Base-by-base conservation (phyloP, 2,888 invertebrate species). In the Chrysotoxum bicinctum region DNA sequence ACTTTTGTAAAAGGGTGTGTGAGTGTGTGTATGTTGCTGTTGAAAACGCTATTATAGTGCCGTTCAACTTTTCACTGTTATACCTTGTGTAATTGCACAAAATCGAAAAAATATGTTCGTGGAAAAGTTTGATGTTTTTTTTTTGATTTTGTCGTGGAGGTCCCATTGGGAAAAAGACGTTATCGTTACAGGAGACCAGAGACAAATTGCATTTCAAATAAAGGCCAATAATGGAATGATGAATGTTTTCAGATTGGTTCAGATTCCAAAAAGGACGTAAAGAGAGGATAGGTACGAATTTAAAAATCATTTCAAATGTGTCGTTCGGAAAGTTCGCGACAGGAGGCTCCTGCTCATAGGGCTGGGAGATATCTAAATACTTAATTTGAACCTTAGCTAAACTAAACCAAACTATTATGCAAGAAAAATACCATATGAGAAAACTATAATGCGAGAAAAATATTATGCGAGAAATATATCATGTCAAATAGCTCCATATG, bases 11-110 rank as follows among this genome's bases (percentile, higher is more conserved):
- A 26, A 30, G 45, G n/a, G 14, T n/a, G 26, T 14, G 30, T 19
- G 30, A 60, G 4, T 52, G 40, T 56, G 21, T 50, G 58, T 37
- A 12, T 50, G 52, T 62, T 14, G 35, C 66, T 40, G 32, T 45
- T 66, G 62, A 75, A 72, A 66, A 66, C 21, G 70, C 75, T 66
- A 75, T 80, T 80, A 84, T 56, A 43, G 21, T 62, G 84, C 75
- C 80, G 73, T 70, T 75, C 69, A 84, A 75, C 75, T 75, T 75
- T 70, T 70, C 30, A 19, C 30, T 56, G 73, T 69, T 68, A 68
- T 68, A 73, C 54, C 35, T 1, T 10, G 62, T 64, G 74, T 83
- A 79, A 83, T 84, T 79, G 83, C 64, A 45, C 62, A 79, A 79
- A 83, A 84, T 84, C 69, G 79, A 54, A 74, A 74, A 79, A 79